These are phyloP conservation scores for Leptinotarsa texana DNA, from an alignment of 1,140 invertebrate genomes.

Conservation along the genomic window DNA sequence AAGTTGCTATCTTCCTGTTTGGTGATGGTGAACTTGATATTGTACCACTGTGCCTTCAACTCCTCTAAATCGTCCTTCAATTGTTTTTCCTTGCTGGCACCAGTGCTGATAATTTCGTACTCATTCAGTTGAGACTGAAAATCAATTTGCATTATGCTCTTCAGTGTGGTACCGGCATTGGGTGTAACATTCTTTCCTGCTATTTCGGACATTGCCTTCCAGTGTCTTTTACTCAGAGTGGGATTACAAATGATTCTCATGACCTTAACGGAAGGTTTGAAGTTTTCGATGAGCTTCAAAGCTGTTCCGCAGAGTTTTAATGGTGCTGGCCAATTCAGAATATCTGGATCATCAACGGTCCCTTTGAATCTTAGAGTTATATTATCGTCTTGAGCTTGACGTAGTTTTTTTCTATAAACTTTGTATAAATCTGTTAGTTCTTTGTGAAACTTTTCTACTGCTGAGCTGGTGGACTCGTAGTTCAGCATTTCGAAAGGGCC, in stretches of 20 bases:
- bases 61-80: conserved; percentile 76
- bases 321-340: conserved; percentile 75
- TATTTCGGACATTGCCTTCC: conserved; percentile 85
- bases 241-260: conserved; percentile 85
- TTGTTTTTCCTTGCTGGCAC: conserved; percentile 83
- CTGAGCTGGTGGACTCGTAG: conserved; percentile 69
- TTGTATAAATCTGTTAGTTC: conserved; percentile 78
- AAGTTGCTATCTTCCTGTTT: conserved; percentile 77
- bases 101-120: conserved; percentile 84
- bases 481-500: conserved; percentile 84
- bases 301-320: conserved; percentile 63
- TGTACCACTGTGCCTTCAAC: conserved; percentile 83
- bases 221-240: conserved; percentile 80
- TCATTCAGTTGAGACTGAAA: conserved; percentile 74
- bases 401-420: conserved; percentile 76
- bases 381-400: conserved; percentile 73
- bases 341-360: conserved; percentile 75
- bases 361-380: conserved; percentile 66
- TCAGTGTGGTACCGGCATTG: conserved; percentile 75
- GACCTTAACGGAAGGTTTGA: conserved; percentile 77
- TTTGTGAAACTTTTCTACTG: conserved; percentile 71
- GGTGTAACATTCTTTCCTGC: conserved; percentile 82
- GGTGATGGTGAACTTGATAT: conserved; percentile 69
- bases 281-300: conserved; percentile 75
- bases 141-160: conserved; percentile 78